These are phyloP conservation scores for Sinotaia quadrata DNA, from an alignment of 2,888 invertebrate genomes.

Conservation along the genomic window DNA sequence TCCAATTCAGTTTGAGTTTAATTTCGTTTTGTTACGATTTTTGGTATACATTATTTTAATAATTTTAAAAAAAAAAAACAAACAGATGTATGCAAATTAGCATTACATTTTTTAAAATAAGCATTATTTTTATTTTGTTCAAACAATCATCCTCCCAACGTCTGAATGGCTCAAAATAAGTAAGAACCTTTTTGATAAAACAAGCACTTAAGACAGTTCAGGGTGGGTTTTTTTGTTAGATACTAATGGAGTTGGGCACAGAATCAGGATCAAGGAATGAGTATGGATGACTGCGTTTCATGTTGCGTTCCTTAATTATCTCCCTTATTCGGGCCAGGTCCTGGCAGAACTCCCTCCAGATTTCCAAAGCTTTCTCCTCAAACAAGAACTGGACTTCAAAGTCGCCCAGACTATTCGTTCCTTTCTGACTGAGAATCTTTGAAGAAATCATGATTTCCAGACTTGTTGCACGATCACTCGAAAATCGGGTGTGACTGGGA, in stretches of 20 bases:
- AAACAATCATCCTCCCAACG: no score
- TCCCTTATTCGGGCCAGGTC: conserved; percentile 66
- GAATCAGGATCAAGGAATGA: conserved; percentile 71
- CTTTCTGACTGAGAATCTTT: conserved; percentile 70
- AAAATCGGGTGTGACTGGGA: conserved; percentile 74
- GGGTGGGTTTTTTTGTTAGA: no score
- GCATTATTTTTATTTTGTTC: no score
- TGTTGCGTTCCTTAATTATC: conserved; percentile 68
- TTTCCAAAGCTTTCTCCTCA: conserved; percentile 65
- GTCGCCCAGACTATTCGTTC: conserved; percentile 72
- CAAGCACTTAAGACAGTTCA: no score
- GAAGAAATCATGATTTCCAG: conserved; percentile 73
- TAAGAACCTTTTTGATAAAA: no score
- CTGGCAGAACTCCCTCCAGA: conserved; percentile 70
- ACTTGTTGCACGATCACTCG: conserved; percentile 69
- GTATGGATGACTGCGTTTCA: conserved; percentile 59
- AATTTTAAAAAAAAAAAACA: no score
- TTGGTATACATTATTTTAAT: no score
- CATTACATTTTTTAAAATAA: no score
- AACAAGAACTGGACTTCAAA: conserved; percentile 73
- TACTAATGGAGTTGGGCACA: conserved; percentile 73
- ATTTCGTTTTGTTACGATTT: no score
- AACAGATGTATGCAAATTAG: no score
- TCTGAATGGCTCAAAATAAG: no score
- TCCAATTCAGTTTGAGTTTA: no score